Conservation (phyloP, 2,113 vertebrate genomes). For the Bettongia penicillata region DNA sequence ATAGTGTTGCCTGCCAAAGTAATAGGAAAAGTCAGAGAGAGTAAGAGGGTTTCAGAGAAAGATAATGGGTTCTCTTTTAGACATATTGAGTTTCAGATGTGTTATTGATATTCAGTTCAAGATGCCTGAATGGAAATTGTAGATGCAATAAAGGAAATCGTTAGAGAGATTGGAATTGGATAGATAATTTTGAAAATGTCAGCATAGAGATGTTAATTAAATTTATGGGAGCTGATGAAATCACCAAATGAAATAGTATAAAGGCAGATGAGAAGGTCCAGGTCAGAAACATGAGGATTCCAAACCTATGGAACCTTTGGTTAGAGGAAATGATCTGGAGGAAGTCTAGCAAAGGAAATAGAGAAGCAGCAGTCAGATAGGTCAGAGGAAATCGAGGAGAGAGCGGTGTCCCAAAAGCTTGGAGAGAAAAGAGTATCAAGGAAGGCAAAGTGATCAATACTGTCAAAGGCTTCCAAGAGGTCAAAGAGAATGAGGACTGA, state of each 20-base stretch:
- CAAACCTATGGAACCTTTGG: neutral
- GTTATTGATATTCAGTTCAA: neutral
- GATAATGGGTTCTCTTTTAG: neutral
- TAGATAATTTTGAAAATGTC: neutral
- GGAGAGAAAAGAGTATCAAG: neutral
- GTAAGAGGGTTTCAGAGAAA: neutral
- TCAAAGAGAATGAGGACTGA: neutral
- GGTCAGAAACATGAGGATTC: neutral
- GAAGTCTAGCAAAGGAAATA: neutral
- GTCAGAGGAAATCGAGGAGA: neutral
- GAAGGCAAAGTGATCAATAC: neutral
- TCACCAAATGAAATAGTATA: neutral
- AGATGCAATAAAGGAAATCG: neutral
- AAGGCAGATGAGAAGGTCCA: neutral
- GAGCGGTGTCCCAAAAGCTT: neutral
- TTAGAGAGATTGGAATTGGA: neutral
- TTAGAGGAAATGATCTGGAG: neutral
- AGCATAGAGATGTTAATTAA: neutral
- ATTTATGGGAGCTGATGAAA: neutral
- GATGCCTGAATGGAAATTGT: neutral
- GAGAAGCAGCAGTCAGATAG: neutral
- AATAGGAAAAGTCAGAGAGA: neutral
- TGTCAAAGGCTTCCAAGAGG: neutral
- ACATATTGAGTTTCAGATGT: neutral
- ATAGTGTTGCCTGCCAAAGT: neutral